Conservation (phyloP, 2,888 invertebrate species). For the Dendrolimus pini region DNA sequence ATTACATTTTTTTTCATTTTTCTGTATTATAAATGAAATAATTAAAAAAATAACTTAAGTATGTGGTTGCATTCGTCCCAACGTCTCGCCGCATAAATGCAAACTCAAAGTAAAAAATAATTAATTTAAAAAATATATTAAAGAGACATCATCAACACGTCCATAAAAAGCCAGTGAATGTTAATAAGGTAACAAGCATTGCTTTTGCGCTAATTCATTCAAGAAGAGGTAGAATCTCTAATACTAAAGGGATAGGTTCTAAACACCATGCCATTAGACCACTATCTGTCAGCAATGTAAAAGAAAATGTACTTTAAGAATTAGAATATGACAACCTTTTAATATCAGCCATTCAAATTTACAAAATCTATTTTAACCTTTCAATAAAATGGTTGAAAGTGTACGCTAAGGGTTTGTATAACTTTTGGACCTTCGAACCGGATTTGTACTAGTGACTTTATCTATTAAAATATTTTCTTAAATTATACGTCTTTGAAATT, state of each 20-base stretch:
- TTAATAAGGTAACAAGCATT: slow-evolving; percentile 32
- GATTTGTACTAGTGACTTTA: too few species aligned
- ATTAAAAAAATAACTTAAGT: too few species aligned
- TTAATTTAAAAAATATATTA: slow-evolving; percentile 36
- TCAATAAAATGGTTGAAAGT: too few species aligned
- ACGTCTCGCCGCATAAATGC: slow-evolving; percentile 62
- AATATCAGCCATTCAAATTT: too few species aligned
- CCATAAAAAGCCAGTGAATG: slow-evolving; percentile 61
- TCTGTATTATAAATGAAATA: too few species aligned
- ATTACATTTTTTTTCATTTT: too few species aligned
- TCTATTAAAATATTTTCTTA: too few species aligned
- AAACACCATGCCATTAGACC: slow-evolving; percentile 34
- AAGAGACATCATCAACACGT: slow-evolving; percentile 43
- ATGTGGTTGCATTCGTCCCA: slow-evolving; percentile 27
- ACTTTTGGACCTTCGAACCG: too few species aligned
- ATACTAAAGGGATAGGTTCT: slow-evolving; percentile 9
- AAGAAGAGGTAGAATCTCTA: slow-evolving; percentile 11
- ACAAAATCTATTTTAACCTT: too few species aligned
- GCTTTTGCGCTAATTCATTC: slow-evolving; percentile 15
- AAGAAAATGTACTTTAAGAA: background rate
- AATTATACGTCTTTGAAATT: too few species aligned
- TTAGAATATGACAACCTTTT: too few species aligned
- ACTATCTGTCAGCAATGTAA: background rate
- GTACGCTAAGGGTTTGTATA: too few species aligned
- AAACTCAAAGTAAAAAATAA: slow-evolving; percentile 51